Evolutionary conservation across 2,888 invertebrate genomes (phyloP), one percentile per base, ranked within the genome.

Genomic region (Cacoxenus indagator): DNA sequence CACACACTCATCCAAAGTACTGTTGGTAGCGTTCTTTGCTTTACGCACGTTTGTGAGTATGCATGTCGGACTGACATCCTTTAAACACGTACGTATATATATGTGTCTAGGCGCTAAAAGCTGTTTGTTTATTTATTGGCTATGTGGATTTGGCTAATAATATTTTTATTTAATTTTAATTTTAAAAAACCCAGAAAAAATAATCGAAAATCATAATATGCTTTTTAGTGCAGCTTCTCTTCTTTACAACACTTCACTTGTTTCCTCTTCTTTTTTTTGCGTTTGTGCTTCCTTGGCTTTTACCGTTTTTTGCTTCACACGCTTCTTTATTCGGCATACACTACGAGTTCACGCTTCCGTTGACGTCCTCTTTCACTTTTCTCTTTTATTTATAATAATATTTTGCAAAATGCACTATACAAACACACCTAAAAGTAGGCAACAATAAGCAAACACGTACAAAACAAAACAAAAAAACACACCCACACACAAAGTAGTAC

Each of bases 321-420:
- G n/a, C n/a, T n/a, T n/a, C n/a, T n/a, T n/a, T n/a, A n/a, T n/a
- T n/a, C n/a, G n/a, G n/a, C n/a, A n/a, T n/a, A n/a, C n/a, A n/a
- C n/a, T n/a, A n/a, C n/a, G n/a, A n/a, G n/a, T n/a, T n/a, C n/a
- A n/a, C n/a, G n/a, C n/a, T n/a, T n/a, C n/a, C n/a, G n/a, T n/a
- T n/a, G n/a, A n/a, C n/a, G n/a, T n/a, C n/a, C n/a, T n/a, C n/a
- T 65, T 62, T 65, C 29, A 62, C 68, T 69, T 61, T 64, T 67
- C 6, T 66, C 51, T 66, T 27, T 57, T 70, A 78, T 71, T 70
- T 48, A 67, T 72, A n/a, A n/a, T n/a, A n/a, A n/a, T 62, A 19
- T 22, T 45, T 8, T n/a, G 24, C 43, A 5, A 37, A 37, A 4
- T 37, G 14, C 37, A 37, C 37, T 37, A 37, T 37, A 37, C 37